phyloP scores from a whole-genome alignment of 2,888 invertebrate species.

The Spodoptera exigua region DNA sequence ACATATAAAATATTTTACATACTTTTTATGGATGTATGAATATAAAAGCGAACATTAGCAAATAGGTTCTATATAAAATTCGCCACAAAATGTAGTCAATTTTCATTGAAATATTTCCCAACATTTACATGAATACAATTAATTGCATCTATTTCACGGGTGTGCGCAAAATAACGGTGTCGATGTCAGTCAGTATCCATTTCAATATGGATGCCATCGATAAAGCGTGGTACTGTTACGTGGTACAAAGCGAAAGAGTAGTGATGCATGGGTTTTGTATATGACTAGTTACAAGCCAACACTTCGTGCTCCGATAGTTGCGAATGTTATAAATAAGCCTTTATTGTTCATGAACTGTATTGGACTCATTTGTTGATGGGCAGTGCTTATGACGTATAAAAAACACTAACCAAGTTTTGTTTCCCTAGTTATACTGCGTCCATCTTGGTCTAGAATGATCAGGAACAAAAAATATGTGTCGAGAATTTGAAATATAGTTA shows the following conservation, averaged over 20 bases:
- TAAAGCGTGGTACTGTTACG: constrained; percentile 71
- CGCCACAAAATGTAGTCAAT: constrained; percentile 13
- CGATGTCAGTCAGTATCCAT: constrained; percentile 72
- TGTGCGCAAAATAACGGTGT: constrained; percentile 78
- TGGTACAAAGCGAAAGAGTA: constrained; percentile 55
- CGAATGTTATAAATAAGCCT: constrained; percentile 54
- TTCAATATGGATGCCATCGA: constrained; percentile 76
- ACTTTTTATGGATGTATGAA: too few species aligned
- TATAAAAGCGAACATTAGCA: background rate
- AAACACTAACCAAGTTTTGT: background rate
- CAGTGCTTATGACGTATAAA: background rate
- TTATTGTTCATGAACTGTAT: constrained; percentile 39
- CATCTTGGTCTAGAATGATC: too few species aligned
- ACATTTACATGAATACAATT: constrained; percentile 56
- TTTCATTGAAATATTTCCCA: constrained; percentile 37
- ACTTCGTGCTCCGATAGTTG: constrained; percentile 58
- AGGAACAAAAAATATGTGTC: background rate
- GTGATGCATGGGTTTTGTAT: constrained; percentile 54
- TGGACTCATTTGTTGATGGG: constrained; percentile 40
- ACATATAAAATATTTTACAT: too few species aligned
- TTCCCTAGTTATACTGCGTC: too few species aligned
- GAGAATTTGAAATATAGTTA: background rate
- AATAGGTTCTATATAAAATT: constrained; percentile 15
- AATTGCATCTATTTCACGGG: constrained; percentile 75
- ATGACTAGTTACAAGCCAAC: constrained; percentile 35